These are phyloP conservation scores for Drosophila elegans DNA, from an alignment of 1,140 invertebrate species.

Conservation along the genomic window DNA sequence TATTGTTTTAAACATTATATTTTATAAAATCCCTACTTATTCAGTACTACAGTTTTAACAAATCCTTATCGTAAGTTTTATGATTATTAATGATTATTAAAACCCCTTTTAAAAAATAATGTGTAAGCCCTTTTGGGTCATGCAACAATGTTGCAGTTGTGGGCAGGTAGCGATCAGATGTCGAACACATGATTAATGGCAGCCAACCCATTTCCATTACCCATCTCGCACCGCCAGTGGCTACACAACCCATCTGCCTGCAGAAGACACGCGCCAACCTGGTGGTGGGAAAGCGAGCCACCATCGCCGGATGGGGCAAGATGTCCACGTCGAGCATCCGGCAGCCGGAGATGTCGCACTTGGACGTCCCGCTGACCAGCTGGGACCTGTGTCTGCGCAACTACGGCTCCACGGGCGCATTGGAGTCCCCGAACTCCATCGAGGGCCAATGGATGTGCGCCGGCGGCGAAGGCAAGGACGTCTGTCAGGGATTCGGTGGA, in stretches of 20 bases:
- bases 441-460: conserved; percentile 88
- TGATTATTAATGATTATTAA: too few species aligned
- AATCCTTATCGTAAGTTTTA: too few species aligned
- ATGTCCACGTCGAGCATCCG: conserved; percentile 78
- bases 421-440: conserved; percentile 84
- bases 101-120: neutral
- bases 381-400: conserved; percentile 83
- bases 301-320: conserved; percentile 84
- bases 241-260: conserved; percentile 86
- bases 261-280: conserved; percentile 85
- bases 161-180: conserved; percentile 14
- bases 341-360: conserved; percentile 80
- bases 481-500: conserved; percentile 90
- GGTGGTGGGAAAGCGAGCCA: conserved; percentile 85
- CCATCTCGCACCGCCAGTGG: conserved; percentile 75
- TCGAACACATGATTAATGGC: conserved; percentile 24
- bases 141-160: conserved; percentile 56
- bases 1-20: too few species aligned
- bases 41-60: too few species aligned
- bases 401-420: conserved; percentile 80
- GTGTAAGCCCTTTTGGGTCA: neutral
- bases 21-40: too few species aligned
- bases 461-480: conserved; percentile 88
- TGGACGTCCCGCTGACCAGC: conserved; percentile 81
- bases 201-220: conserved; percentile 10